A percentile compares a stretch with the other conserved stretches of the same genome.
These are phyloP conservation scores for Catostylus mosaicus DNA, from an alignment of 30 jellyfish, hydroid and myxozoan species.

Conservation along the genomic window DNA sequence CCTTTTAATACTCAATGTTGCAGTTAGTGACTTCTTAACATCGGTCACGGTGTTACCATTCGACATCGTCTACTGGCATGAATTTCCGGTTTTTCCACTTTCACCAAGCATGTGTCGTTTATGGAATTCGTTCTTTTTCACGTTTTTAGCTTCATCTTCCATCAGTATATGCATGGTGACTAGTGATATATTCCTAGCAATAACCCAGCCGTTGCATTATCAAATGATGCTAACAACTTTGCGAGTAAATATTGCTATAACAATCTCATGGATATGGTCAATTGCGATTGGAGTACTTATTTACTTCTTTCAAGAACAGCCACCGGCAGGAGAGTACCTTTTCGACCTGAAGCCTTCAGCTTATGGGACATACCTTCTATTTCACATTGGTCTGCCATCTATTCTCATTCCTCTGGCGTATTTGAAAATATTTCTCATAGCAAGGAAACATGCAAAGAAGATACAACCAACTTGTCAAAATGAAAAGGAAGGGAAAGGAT, in stretches of 20 bases:
- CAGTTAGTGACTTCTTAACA: constrained; percentile 57
- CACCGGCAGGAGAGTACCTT: constrained; percentile 59
- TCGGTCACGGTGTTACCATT: constrained; percentile 59
- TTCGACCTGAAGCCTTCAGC: constrained; percentile 46
- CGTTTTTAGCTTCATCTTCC: constrained; percentile 58
- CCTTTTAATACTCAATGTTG: constrained; percentile 59
- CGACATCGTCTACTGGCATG: constrained; percentile 58
- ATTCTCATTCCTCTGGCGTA: constrained; percentile 29
- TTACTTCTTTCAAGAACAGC: constrained; percentile 57
- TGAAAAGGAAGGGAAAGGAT: not conserved
- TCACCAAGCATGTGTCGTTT: constrained; percentile 47
- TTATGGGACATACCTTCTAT: constrained; percentile 39
- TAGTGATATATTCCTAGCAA: constrained; percentile 51
- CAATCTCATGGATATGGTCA: constrained; percentile 51
- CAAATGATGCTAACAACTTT: constrained; percentile 7
- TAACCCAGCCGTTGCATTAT: constrained; percentile 47
- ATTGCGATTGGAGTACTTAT: constrained; percentile 29
- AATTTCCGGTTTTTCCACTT: constrained; percentile 63
- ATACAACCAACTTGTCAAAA: not conserved
- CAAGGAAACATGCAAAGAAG: constrained; percentile 48
- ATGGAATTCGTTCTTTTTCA: constrained; percentile 72
- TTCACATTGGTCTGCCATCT: constrained; percentile 53
- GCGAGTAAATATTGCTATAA: constrained; percentile 21
- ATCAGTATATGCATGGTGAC: constrained; percentile 31
- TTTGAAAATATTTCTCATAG: constrained; percentile 48